Base-by-base conservation (phyloP, 2,113 vertebrate species). In the Carassius gibelio region DNA sequence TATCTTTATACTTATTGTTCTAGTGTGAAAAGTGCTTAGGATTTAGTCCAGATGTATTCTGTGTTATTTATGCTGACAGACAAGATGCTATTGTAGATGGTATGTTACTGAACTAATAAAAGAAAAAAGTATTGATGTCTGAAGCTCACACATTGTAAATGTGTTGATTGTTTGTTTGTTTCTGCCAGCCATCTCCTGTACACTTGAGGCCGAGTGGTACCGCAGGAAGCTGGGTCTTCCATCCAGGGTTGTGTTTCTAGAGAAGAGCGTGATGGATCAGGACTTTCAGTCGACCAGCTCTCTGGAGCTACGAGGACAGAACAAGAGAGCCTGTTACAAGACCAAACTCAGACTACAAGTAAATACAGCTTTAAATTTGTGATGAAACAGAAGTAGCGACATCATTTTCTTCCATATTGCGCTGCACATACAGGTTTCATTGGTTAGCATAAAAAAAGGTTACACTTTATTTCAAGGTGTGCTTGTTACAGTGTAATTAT, bases 301-400 rank as follows among this genome's bases (percentile, higher is more conserved):
- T 26, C 86, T 97, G n/a, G 94, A 93, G 14, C 93, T 99, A 8
- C 91, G 82, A 5, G 91, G 92, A 14, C 98, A 97, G 91, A 95
- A 96, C 34, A 92, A 93, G 55, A 90, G 84, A 82, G 45, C 84
- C 0, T 99, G 97, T 87, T 90, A 96, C 76, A 94, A 89, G 34
- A 88, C 94, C 1, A 89, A 82, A 64, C 94, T 96, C 17, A 91
- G 90, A 86, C 92, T 99, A 10, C 96, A 97, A 95, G 98, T 99
- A 85, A 48, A 78, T 99, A 85, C 10, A 75, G 19, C 48, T 11
- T 76, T 48, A 17, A 52, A 11, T 69, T 36, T 15, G 2, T 84
- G 14, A 57, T 69, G 8, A 66, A 68, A 23, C 8, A 2, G 45
- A 48, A 48, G 9, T 45, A 45, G 42, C 42, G 7, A 45, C 8